Evolutionary conservation across 2,797 vertebrate species (phyloP), one percentile per base, ranked within the genome.

Genomic region (Sebastiscus tertius): DNA sequence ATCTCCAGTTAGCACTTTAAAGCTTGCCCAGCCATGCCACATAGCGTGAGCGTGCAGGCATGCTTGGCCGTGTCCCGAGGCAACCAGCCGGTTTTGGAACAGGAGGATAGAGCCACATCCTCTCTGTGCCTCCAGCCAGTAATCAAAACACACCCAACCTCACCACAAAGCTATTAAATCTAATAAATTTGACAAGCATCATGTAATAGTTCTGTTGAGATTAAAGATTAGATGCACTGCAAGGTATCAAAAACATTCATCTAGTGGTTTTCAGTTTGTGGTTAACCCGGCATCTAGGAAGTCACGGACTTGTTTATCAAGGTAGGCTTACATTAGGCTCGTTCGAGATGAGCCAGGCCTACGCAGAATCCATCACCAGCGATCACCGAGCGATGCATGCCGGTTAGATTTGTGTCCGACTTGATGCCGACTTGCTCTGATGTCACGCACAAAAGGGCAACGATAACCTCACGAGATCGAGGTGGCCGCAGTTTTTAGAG

Each of bases 31-130:
- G 64, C 60, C 52, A 42, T 80, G 75, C 77, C 34, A 69, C 65
- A 66, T 60, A 42, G 66, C 55, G 58, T 72, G 59, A 75, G 54
- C 2, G 1, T 66, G 58, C 69, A 27, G 54, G 8, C 36, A 72
- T 56, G 63, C 26, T 65, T 84, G 74, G 66, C 72, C 73, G 61
- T 75, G 71, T 79, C 71, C 84, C 4, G 9, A 76, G 69, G 85
- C 76, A 61, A 70, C 58, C 64, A 66, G 63, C 29, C 46, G 63
- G 76, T 49, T 77, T 65, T 77, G 71, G 66, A 79, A 80, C 61
- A 82, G 55, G 20, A 68, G 9, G 27, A 75, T 31, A 36, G 26
- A 87, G 76, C 22, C 59, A 66, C 75, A 64, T 78, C 34, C 62
- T 78, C 39, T 70, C 8, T 55, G 49, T 14, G 59, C 76, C 75